phyloP scores from a whole-genome alignment of 2,888 invertebrate genomes.

The Drosophila eohydei region DNA sequence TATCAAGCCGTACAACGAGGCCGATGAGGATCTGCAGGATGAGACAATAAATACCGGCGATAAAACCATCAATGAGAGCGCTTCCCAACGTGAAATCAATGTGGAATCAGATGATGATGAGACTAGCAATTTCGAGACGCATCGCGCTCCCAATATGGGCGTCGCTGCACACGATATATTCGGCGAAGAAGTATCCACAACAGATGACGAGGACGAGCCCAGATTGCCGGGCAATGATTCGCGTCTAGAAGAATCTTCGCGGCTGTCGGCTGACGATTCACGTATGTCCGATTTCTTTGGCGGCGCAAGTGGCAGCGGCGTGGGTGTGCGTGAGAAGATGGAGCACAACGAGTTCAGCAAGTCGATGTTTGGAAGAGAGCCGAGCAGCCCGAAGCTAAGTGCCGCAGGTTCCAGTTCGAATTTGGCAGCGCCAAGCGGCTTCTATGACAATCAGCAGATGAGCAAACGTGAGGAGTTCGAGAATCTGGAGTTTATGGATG shows the following conservation, averaged over 20 bases:
- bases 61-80: constrained; percentile 69
- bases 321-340: constrained; percentile 60
- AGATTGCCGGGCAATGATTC: constrained; percentile 85
- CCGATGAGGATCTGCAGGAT: constrained; percentile 80
- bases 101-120: constrained; percentile 84
- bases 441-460: constrained; percentile 74
- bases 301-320: constrained; percentile 68
- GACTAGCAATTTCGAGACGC: constrained; percentile 62
- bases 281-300: constrained; percentile 90
- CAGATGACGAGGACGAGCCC: constrained; percentile 91
- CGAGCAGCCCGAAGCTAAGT: constrained; percentile 74
- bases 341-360: constrained; percentile 83
- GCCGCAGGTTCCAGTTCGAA: constrained; percentile 82
- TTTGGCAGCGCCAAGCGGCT: constrained; percentile 77
- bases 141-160: constrained; percentile 80
- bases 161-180: constrained; percentile 93
- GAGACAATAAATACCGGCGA: constrained; percentile 76
- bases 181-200: constrained; percentile 96
- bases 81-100: constrained; percentile 81
- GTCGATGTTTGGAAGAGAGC: constrained; percentile 80
- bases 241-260: constrained; percentile 90
- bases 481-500: constrained; percentile 78
- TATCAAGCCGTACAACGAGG: constrained; percentile 76
- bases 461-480: constrained; percentile 81
- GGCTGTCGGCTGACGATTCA: constrained; percentile 90